phyloP scores from a whole-genome alignment of 2,888 invertebrate species.

The Clunio marinus region DNA sequence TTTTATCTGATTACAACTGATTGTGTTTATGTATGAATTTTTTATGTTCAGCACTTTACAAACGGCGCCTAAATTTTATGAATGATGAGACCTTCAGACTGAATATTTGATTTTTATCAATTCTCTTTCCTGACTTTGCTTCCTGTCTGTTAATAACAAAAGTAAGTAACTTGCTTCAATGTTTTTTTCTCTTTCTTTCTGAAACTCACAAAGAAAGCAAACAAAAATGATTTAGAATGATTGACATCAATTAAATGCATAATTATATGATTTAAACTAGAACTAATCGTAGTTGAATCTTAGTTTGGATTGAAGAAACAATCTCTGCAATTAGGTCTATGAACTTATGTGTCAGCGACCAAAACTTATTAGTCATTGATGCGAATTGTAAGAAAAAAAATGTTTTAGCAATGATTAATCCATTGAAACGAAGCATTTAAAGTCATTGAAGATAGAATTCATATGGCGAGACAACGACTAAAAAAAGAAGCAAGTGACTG shows the following conservation, averaged over 20 bases:
- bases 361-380: neutral
- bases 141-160: too few relatives aligned
- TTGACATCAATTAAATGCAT: neutral
- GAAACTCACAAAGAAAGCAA: neutral
- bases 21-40: too few relatives aligned
- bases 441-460: neutral
- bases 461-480: constrained; percentile 11
- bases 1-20: too few relatives aligned
- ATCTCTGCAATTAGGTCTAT: neutral
- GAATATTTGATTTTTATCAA: too few relatives aligned
- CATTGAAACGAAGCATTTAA: too few relatives aligned
- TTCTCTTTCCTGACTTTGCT: too few relatives aligned
- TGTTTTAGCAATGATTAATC: neutral
- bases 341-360: neutral
- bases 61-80: too few relatives aligned
- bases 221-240: neutral
- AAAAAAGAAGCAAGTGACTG: neutral
- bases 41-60: too few relatives aligned
- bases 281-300: too few relatives aligned
- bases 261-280: neutral
- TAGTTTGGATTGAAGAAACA: neutral
- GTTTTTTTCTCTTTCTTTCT: too few relatives aligned
- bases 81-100: too few relatives aligned
- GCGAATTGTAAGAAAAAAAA: neutral
- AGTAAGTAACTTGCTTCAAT: too few relatives aligned